Percentiles rank a stretch among this genome's conserved stretches.
Evolutionary conservation across 2,113 vertebrate genomes (phyloP).

Genomic region (Eidolon helvum): DNA sequence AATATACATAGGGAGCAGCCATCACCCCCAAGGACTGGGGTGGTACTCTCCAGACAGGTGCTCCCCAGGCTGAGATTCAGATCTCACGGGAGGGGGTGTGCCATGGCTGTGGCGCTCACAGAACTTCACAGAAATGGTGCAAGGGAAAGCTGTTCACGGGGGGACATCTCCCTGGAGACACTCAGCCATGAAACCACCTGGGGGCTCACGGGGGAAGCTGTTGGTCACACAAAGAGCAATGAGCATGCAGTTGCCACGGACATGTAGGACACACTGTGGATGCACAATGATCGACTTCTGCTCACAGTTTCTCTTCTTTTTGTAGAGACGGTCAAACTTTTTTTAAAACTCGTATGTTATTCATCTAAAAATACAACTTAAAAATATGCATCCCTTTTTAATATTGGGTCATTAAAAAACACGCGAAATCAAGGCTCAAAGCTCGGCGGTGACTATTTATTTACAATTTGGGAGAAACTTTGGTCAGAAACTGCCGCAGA

Average conservation of each 20-base stretch:
- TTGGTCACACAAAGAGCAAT: no score
- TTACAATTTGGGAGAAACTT: neutral
- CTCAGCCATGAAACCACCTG: neutral
- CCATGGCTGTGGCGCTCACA: neutral
- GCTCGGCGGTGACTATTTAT: neutral
- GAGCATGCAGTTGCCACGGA: accelerated
- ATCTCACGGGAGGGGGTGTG: accelerated
- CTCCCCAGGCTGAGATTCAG: neutral
- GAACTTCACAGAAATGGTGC: neutral
- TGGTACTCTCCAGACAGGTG: neutral
- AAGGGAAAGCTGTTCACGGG: neutral
- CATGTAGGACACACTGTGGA: neutral
- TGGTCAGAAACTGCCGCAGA: neutral
- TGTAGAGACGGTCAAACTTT: neutral
- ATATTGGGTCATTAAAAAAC: neutral
- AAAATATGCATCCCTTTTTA: neutral
- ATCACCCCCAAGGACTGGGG: neutral
- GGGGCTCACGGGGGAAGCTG: accelerated
- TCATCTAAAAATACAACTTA: neutral
- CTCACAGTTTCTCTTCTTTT: neutral
- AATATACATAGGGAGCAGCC: neutral
- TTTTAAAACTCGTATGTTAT: neutral
- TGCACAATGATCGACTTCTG: neutral
- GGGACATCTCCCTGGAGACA: neutral
- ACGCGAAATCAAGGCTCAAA: neutral